A percentile compares a stretch with the other conserved stretches of the same genome.
Conservation (phyloP, 2,797 vertebrate species). For the Lycodopsis pacificus region DNA sequence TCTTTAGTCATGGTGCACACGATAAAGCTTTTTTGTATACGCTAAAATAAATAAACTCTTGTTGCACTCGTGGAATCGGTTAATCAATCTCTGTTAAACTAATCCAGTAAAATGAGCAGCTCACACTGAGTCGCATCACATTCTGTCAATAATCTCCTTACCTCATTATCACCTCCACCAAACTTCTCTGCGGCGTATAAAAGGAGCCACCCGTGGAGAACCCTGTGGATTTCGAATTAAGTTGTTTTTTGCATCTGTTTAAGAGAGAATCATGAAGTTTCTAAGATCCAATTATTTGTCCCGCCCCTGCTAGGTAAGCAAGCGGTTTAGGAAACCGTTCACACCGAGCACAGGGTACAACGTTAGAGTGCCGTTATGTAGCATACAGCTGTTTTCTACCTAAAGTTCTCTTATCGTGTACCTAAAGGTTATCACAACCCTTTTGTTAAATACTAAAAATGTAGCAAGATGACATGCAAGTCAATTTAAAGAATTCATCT, state of each 20-base stretch:
- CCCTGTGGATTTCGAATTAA: background rate
- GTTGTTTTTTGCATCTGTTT: constrained; percentile 2
- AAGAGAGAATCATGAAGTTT: background rate
- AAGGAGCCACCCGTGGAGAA: background rate
- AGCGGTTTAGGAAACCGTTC: background rate
- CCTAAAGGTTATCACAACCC: background rate
- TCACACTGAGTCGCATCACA: constrained; percentile 13
- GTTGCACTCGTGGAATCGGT: background rate
- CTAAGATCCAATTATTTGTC: constrained; percentile 1
- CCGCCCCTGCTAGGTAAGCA: background rate
- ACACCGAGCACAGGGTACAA: background rate
- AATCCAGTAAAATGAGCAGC: background rate
- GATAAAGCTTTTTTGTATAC: background rate
- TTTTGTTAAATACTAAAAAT: background rate
- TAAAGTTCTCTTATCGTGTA: background rate
- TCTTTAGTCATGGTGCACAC: background rate
- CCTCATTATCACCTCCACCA: constrained; percentile 19
- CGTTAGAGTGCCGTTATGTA: too few species aligned
- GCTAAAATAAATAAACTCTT: background rate
- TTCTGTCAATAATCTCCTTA: constrained; percentile 20
- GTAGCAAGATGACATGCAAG: background rate
- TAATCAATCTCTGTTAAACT: background rate
- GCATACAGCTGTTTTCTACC: background rate
- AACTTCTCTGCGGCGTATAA: constrained; percentile 1
- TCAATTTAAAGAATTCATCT: background rate